Evolutionary conservation across 92 coral and sea anemone species (phyloP).

Genomic region (Parazoanthus swiftii): DNA sequence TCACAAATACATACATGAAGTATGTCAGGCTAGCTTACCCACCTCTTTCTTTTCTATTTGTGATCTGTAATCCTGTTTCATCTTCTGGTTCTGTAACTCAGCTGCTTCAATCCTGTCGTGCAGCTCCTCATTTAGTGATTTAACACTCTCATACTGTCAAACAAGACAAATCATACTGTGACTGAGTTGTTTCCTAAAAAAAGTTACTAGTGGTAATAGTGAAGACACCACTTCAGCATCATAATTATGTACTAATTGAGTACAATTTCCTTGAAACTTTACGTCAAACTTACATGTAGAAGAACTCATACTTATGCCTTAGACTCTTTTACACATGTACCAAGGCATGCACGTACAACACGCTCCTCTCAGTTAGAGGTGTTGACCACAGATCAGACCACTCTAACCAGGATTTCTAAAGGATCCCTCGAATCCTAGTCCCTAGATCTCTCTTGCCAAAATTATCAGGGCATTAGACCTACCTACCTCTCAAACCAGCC

Average conservation of each 20-base stretch:
- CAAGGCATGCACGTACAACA: neutral
- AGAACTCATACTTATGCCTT: neutral
- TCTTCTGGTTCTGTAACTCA: constrained; percentile 81
- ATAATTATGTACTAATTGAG: neutral
- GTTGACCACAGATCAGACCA: neutral
- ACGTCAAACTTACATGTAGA: neutral
- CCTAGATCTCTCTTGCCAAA: neutral
- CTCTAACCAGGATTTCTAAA: neutral
- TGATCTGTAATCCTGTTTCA: constrained; percentile 79
- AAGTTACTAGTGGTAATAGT: neutral
- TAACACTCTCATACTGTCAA: constrained; percentile 84
- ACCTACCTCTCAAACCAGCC: neutral
- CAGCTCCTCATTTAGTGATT: constrained; percentile 77
- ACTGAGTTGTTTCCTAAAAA: too few species aligned
- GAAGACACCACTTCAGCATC: neutral
- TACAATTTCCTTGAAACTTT: neutral
- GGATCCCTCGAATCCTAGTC: neutral
- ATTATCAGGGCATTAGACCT: neutral
- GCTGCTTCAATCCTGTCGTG: constrained; percentile 94
- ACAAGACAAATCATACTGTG: neutral
- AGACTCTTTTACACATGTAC: neutral
- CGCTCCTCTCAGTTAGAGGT: neutral
- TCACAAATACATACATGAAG: too few species aligned
- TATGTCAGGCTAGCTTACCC: neutral
- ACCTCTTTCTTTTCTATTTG: constrained; percentile 86